Conservation (phyloP, 2,113 vertebrate genomes). For the Cynoglossus semilaevis region DNA sequence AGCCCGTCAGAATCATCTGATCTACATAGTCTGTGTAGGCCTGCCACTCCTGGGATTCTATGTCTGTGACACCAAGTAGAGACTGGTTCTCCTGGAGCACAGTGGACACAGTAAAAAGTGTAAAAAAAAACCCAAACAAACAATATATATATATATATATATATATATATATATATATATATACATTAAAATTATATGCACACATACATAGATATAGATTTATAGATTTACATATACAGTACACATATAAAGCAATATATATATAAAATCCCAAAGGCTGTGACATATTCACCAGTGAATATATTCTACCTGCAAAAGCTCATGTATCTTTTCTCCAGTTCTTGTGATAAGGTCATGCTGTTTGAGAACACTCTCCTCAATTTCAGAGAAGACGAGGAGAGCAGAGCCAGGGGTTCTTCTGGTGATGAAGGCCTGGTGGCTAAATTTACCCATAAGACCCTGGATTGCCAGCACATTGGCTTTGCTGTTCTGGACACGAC, state of each 20-base stretch:
- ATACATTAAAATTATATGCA: not conserved
- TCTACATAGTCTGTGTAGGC: constrained; percentile 77
- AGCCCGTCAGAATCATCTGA: constrained; percentile 76
- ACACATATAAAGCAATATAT: too few relatives aligned
- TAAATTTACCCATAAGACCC: constrained; percentile 64
- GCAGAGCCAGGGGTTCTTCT: constrained; percentile 54
- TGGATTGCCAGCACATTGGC: constrained; percentile 71
- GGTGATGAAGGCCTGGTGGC: constrained; percentile 61
- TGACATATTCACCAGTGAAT: not conserved
- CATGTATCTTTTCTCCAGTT: constrained; percentile 69
- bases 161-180: too few relatives aligned
- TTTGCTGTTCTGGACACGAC: constrained; percentile 73
- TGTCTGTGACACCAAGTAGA: constrained; percentile 72
- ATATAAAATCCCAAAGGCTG: too few relatives aligned
- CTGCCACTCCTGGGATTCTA: constrained; percentile 76
- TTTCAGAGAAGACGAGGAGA: constrained; percentile 64
- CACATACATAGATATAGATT: not conserved
- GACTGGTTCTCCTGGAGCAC: constrained; percentile 77
- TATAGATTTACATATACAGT: too few relatives aligned
- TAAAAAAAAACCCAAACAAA: too few relatives aligned
- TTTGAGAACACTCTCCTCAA: constrained; percentile 64
- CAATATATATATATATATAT: not conserved
- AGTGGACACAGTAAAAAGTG: not conserved
- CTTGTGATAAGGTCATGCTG: constrained; percentile 62
- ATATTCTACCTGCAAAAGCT: constrained; percentile 52